Evolutionary conservation across 2,888 invertebrate genomes (phyloP).

Genomic region (Incurvaria masculella): DNA sequence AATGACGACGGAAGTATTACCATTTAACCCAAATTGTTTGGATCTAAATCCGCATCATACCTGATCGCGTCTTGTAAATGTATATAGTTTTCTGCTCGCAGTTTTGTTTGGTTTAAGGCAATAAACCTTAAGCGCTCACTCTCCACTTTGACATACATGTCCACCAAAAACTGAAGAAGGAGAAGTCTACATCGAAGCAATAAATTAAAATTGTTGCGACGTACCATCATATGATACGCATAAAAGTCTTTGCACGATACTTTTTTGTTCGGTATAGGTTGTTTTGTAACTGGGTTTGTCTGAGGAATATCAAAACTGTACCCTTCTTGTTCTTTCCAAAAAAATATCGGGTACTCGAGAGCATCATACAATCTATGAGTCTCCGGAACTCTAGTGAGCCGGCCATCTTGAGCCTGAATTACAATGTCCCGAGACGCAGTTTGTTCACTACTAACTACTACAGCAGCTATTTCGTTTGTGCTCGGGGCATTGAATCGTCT

Average conservation of each 20-base stretch:
- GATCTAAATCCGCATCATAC: constrained; percentile 16
- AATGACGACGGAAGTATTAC: constrained; percentile 23
- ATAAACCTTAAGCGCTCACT: constrained; percentile 18
- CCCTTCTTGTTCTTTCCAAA: constrained; percentile 3
- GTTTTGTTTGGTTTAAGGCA: constrained; percentile 21
- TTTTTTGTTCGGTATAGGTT: neutral
- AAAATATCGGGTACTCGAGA: constrained; percentile 23
- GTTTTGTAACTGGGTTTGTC: neutral
- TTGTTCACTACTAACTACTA: constrained; percentile 19
- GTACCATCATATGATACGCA: constrained; percentile 3
- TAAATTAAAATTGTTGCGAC: constrained; percentile 10
- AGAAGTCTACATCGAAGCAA: constrained; percentile 10
- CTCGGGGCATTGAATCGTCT: constrained; percentile 20
- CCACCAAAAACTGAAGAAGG: constrained; percentile 14
- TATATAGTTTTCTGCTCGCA: constrained; percentile 25
- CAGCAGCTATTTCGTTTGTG: constrained; percentile 20
- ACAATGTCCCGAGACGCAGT: constrained; percentile 18
- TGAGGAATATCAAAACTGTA: constrained; percentile 2
- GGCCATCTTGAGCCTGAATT: constrained; percentile 17
- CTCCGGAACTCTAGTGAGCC: constrained; percentile 22
- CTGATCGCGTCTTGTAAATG: constrained; percentile 16
- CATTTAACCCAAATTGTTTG: constrained; percentile 19
- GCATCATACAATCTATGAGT: constrained; percentile 26
- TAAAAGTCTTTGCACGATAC: constrained; percentile 3
- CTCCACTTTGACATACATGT: constrained; percentile 9